These are phyloP conservation scores for Diarsia brunnea DNA, from an alignment of 2,888 invertebrate species.

Conservation along the genomic window DNA sequence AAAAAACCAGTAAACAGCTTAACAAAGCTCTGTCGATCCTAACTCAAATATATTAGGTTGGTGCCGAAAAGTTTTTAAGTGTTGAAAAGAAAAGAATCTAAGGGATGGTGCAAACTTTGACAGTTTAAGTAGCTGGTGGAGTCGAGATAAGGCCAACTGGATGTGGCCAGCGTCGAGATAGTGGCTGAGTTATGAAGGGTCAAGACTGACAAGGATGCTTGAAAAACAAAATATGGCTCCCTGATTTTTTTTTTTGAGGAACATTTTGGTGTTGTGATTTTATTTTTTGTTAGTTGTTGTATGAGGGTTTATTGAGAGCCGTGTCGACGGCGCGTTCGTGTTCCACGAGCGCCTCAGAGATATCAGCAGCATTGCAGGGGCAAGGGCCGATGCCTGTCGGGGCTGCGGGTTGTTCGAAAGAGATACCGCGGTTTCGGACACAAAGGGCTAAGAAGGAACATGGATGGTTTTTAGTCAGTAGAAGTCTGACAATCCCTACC, in stretches of 20 bases:
- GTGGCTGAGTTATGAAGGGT: conserved; percentile 68
- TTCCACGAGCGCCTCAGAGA: too few relatives aligned
- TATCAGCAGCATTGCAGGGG: too few relatives aligned
- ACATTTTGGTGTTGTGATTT: not conserved
- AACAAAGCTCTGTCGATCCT: conserved; percentile 53
- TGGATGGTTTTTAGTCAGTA: too few relatives aligned
- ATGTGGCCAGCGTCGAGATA: conserved; percentile 63
- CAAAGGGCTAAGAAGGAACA: too few relatives aligned
- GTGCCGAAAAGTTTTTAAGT: conserved; percentile 64
- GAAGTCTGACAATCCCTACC: too few relatives aligned
- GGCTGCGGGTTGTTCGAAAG: too few relatives aligned
- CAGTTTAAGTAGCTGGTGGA: conserved; percentile 71
- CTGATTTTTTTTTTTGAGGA: not conserved
- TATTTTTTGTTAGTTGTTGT: not conserved
- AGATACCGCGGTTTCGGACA: too few relatives aligned
- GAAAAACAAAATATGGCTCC: conserved; percentile 40
- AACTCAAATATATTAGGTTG: conserved; percentile 48
- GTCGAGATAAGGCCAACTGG: conserved; percentile 64
- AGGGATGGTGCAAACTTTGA: conserved; percentile 72
- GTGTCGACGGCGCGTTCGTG: too few relatives aligned
- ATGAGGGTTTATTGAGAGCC: too few relatives aligned
- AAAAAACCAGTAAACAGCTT: conserved; percentile 45
- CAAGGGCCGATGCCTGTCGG: too few relatives aligned
- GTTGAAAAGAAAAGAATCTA: conserved; percentile 67
- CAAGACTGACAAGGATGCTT: conserved; percentile 58